These are phyloP conservation scores for Nasonia vitripennis DNA, from an alignment of 1,140 invertebrate genomes.

Conservation along the genomic window DNA sequence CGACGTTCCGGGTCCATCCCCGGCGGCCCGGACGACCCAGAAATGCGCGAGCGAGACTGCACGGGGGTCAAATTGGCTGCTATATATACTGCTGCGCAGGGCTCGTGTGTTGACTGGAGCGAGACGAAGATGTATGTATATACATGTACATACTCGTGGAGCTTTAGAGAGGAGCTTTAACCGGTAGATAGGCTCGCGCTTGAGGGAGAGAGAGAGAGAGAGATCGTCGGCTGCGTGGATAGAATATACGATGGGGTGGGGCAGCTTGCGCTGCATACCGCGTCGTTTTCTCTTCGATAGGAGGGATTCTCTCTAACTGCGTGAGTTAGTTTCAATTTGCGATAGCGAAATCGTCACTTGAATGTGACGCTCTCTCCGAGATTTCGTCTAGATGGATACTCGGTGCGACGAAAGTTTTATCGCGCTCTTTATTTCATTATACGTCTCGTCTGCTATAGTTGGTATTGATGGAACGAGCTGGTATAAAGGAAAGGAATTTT, in stretches of 20 bases:
- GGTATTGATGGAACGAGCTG: not conserved
- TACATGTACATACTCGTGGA: not conserved
- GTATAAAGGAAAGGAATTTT: not conserved
- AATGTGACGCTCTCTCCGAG: too few species aligned
- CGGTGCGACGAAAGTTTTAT: too few species aligned
- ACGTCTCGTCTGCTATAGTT: not conserved
- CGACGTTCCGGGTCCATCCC: slow-evolving; percentile 8
- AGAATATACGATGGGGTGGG: not conserved
- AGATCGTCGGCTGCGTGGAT: not conserved
- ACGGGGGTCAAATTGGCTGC: not conserved
- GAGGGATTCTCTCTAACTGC: not conserved
- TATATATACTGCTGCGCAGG: too few species aligned
- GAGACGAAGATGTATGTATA: not conserved
- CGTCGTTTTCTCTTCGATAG: too few species aligned
- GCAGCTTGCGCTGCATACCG: not conserved
- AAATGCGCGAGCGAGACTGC: slow-evolving; percentile 50
- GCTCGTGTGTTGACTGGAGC: not conserved
- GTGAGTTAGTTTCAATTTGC: not conserved
- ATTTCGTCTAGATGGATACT: too few species aligned
- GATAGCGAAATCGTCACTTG: not conserved
- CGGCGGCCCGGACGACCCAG: slow-evolving; percentile 42
- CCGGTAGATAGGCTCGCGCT: not conserved
- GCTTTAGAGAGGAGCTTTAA: not conserved
- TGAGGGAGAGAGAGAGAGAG: not conserved
- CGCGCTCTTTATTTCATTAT: too few species aligned